Conservation (phyloP, 2,797 vertebrate genomes). For the Cheirogaleus major region DNA sequence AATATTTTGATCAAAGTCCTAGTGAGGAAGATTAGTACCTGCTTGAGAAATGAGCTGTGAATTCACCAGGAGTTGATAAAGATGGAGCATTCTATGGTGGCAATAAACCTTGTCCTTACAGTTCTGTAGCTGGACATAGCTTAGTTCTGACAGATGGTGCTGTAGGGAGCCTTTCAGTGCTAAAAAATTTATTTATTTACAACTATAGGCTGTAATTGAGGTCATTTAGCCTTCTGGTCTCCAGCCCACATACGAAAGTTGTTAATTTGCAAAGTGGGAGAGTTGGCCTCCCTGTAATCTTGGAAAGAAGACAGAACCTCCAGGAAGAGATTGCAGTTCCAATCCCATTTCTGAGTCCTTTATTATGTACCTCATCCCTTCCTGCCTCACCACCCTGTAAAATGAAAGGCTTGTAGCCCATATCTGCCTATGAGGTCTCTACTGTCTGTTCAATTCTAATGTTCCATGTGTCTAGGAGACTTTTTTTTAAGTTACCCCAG, state of each 20-base stretch:
- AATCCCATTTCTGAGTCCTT: background rate
- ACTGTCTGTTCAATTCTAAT: background rate
- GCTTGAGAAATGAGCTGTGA: background rate
- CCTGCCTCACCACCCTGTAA: background rate
- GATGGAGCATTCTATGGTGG: background rate
- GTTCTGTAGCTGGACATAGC: background rate
- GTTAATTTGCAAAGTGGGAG: background rate
- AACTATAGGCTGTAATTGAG: background rate
- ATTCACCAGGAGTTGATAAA: background rate
- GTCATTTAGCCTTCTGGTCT: background rate
- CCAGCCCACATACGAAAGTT: background rate
- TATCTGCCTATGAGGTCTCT: background rate
- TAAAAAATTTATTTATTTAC: background rate
- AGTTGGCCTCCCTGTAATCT: background rate
- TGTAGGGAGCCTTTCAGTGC: background rate
- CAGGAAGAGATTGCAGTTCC: background rate
- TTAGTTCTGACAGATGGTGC: conserved; percentile 20
- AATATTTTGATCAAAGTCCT: background rate
- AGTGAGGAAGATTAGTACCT: background rate
- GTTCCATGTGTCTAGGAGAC: background rate
- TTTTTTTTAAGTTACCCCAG: background rate
- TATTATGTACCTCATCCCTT: background rate
- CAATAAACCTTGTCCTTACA: background rate
- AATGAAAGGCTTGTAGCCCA: background rate
- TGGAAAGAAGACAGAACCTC: background rate